These are phyloP conservation scores for Epizoanthus stellaris DNA, from an alignment of 92 coral and sea anemone species.

Conservation along the genomic window DNA sequence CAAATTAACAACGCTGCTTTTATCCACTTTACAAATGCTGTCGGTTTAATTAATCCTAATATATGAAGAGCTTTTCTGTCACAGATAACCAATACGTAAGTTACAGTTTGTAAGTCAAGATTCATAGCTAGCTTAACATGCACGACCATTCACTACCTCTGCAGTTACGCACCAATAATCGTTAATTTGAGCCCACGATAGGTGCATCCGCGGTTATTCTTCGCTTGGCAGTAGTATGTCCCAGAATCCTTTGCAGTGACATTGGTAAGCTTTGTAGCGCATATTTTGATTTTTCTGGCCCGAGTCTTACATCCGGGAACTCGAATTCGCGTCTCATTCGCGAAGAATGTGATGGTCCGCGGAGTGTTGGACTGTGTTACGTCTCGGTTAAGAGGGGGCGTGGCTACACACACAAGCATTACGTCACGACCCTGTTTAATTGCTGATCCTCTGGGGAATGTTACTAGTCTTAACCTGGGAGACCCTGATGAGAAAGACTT, in stretches of 20 bases:
- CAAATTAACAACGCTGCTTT: no score
- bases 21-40: no score
- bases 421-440: conserved; percentile 11
- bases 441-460: conserved; percentile 6
- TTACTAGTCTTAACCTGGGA: neutral
- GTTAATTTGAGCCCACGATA: conserved; percentile 32
- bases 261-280: conserved; percentile 4
- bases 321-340: neutral
- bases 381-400: neutral
- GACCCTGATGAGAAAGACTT: neutral
- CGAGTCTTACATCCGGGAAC: neutral
- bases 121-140: no score
- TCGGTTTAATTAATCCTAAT: no score
- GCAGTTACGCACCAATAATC: neutral
- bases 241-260: conserved; percentile 34
- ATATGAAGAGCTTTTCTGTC: no score
- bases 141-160: no score
- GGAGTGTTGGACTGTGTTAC: neutral
- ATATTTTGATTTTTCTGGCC: conserved; percentile 23
- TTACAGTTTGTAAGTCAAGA: no score
- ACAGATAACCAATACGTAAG: no score
- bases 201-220: conserved; percentile 13
- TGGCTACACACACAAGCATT: conserved; percentile 3
- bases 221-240: conserved; percentile 7
- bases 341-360: neutral